Evolutionary conservation across 92 coral and sea anemone genomes (phyloP), one percentile per base, ranked within the genome.

Genomic region (Epizoanthus stellaris): DNA sequence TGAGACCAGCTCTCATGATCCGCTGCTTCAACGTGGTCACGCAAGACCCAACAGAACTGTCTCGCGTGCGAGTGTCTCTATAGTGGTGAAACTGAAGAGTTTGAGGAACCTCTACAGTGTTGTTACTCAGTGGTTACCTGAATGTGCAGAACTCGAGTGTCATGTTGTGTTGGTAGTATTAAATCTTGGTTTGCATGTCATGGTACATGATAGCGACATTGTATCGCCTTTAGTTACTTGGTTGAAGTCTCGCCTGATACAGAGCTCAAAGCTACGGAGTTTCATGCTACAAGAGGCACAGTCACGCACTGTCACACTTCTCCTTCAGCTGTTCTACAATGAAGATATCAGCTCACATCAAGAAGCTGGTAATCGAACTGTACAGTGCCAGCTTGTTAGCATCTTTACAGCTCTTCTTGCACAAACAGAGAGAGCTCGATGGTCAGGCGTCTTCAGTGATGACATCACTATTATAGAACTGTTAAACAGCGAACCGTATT

Each of bases 331-430:
- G 59, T 62, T 62, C 58, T 79, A 42, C 70, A 1, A 17, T 4
- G 42, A 30, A 42, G 61, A 64, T 23, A 39, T 58, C 17, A 59
- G 21, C 40, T 14, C 60, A 15, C 12, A 5, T 59, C 5, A 14
- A 34, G 69, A 34, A 3, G 52, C 81, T 25, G 13, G 4, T 76
- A 15, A 36, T 30, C 43, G 17, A 30, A 60, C 19, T 8, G 65
- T 77, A 20, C 69, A 39, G 45, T 53, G 40, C 17, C 54, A 77
- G 21, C 57, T 77, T 4, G 69, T 77, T 9, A 23, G 15, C 30
- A 59, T 77, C 43, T 77, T 77, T 40, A 60, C 25, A 53, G 21
- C 82, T 3, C 69, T 77, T 39, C 82, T 77, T 77, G 82, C 70
- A 38, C 82, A 77, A 5, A 56, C 39, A 0, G 82, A 77, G 36